Evolutionary conservation across 2,113 vertebrate species (phyloP).

Genomic region (Egretta garzetta): DNA sequence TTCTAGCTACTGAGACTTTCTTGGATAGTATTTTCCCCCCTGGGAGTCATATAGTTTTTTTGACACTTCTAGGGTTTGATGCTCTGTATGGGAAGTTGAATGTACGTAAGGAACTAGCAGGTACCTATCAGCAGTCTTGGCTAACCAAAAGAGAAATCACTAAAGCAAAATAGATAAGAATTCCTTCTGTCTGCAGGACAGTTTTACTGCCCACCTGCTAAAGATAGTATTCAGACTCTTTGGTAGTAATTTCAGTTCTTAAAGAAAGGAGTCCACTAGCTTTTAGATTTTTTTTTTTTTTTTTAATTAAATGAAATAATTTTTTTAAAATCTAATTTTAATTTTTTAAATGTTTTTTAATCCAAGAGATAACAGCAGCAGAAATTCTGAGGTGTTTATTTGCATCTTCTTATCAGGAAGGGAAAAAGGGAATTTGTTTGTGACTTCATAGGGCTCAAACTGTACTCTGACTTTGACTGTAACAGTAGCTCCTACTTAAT

Average conservation of each 20-base stretch:
- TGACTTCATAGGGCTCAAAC: conserved; percentile 4
- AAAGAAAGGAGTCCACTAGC: neutral
- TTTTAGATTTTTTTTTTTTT: neutral
- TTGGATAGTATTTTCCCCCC: conserved; percentile 33
- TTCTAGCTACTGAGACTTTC: conserved; percentile 46
- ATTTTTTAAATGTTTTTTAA: neutral
- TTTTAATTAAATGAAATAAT: neutral
- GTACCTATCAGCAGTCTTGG: conserved; percentile 45
- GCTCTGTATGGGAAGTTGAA: conserved; percentile 62
- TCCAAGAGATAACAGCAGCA: neutral
- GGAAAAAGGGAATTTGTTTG: conserved; percentile 15
- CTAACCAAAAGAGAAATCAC: neutral
- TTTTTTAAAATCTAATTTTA: too few relatives aligned
- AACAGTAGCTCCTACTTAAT: neutral
- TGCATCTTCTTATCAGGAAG: neutral
- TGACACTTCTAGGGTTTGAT: conserved; percentile 32
- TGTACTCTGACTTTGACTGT: neutral
- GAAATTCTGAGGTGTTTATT: conserved; percentile 7
- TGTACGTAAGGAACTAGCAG: conserved; percentile 40
- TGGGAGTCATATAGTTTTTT: conserved; percentile 43
- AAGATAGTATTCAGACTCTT: neutral
- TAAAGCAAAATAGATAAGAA: conserved; percentile 35
- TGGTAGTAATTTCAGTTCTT: neutral
- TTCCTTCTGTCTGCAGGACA: neutral
- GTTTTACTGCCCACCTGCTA: neutral